Percentiles rank a stretch among this genome's conserved stretches.
Evolutionary conservation across 1,140 invertebrate genomes (phyloP).

Genomic region (Scylla paramamosain): DNA sequence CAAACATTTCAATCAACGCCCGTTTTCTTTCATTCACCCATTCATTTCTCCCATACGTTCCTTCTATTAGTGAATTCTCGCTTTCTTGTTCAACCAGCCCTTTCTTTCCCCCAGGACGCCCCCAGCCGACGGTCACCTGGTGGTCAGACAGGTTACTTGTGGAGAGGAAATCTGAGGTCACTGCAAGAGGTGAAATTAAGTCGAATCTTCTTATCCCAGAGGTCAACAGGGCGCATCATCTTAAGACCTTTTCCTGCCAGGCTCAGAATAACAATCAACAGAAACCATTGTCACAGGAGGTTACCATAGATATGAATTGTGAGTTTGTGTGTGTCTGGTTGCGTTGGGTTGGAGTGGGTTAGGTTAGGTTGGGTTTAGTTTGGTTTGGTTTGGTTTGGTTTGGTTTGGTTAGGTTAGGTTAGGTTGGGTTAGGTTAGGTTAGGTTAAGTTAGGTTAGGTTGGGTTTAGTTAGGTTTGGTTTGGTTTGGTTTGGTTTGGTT

Average conservation of each 20-base stretch:
- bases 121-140: constrained; percentile 74
- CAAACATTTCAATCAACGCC: too few relatives aligned
- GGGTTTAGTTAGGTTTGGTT: too few relatives aligned
- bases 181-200: constrained; percentile 58
- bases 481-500: too few relatives aligned
- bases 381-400: too few relatives aligned
- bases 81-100: neutral
- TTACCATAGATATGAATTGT: constrained; percentile 75
- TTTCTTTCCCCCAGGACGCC: constrained; percentile 59
- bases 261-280: constrained; percentile 74
- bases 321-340: constrained; percentile 39
- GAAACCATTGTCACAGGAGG: constrained; percentile 62
- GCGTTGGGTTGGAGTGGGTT: too few relatives aligned
- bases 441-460: too few relatives aligned
- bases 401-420: too few relatives aligned
- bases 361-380: too few relatives aligned
- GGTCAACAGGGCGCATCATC: constrained; percentile 65
- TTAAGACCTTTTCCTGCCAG: constrained; percentile 68
- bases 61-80: neutral
- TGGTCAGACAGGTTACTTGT: constrained; percentile 67
- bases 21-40: neutral
- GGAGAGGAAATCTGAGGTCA: constrained; percentile 65
- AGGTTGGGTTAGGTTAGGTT: too few relatives aligned
- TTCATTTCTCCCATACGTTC: neutral
- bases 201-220: constrained; percentile 59